Evolutionary conservation across 2,888 invertebrate genomes (phyloP), one percentile per base, ranked within the genome.

Genomic region (Hemicrepidius hirtus): DNA sequence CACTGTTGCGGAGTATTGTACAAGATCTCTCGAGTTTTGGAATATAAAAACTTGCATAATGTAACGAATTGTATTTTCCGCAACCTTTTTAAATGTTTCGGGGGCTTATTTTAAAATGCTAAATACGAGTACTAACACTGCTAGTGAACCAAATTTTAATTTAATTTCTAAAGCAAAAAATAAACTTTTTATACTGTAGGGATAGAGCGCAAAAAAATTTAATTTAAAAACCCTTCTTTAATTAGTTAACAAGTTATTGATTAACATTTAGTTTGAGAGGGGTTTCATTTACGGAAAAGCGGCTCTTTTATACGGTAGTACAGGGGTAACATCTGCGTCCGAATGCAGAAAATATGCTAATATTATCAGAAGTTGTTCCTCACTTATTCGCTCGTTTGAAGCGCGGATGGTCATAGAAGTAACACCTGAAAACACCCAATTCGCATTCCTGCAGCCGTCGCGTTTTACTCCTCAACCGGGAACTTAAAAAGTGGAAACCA

Each of bases 291-390:
- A 49, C 20, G 40, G 44, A 50, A 64, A 68, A 64, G 21, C 49
- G 44, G 32, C 67, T 63, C 44, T 65, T 67, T 65, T 69, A 62
- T 67, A 63, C 35, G 24, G 37, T 18, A 75, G 68, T 73, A 73
- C 71, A 71, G 70, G 63, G 75, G 78, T 76, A 74, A 71, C 81
- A 80, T 78, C 79, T 80, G 81, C 75, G 77, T 73, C 78, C 77
- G 76, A 79, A 78, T 76, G 76, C 75, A 77, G 79, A 79, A 82
- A 82, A 80, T 83, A 83, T 83, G 83, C 82, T 82, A 83, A 83
- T 83, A 81, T 80, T 76, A 78, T 79, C 80, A 79, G 75, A 80
- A 82, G 82, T 82, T 82, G 82, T 81, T 80, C 81, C 78, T 78
- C 82, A 77, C 78, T 78, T 79, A 79, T 79, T 77, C 73, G 73